These are phyloP conservation scores for Amphipyra berbera DNA, from an alignment of 2,888 invertebrate genomes.

Conservation along the genomic window DNA sequence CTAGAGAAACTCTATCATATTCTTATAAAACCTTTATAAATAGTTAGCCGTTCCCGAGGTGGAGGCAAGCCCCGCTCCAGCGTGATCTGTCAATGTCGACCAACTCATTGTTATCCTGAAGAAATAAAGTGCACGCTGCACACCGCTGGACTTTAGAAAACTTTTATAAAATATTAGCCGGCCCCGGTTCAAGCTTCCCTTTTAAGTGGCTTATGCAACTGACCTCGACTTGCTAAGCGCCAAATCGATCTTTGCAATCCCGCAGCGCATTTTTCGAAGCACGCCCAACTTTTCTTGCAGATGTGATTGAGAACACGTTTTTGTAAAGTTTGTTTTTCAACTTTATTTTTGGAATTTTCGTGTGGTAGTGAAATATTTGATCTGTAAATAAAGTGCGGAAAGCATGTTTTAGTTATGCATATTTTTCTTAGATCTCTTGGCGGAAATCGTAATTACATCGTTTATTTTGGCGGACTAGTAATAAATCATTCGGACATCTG, in stretches of 20 bases:
- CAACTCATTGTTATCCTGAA: conserved; percentile 78
- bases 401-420: conserved; percentile 27
- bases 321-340: conserved; percentile 45
- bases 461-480: conserved; percentile 36
- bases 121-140: conserved; percentile 77
- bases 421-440: conserved; percentile 50
- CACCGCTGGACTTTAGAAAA: conserved; percentile 66
- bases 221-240: conserved; percentile 60
- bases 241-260: conserved; percentile 61
- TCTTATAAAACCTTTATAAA: conserved; percentile 52
- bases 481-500: conserved; percentile 37
- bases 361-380: conserved; percentile 20
- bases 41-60: conserved; percentile 46
- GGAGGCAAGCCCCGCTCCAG: conserved; percentile 29
- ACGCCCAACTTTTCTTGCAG: conserved; percentile 52
- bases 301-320: conserved; percentile 32
- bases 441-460: conserved; percentile 48
- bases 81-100: conserved; percentile 81
- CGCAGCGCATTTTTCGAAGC: conserved; percentile 56
- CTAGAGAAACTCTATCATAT: conserved; percentile 46
- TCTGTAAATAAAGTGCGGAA: conserved; percentile 21
- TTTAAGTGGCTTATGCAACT: conserved; percentile 63
- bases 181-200: conserved; percentile 49
- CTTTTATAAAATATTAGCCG: conserved; percentile 78
- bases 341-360: conserved; percentile 28